Evolutionary conservation across 2,888 invertebrate species (phyloP), one percentile per base, ranked within the genome.

Genomic region (Itoplectis maculator): DNA sequence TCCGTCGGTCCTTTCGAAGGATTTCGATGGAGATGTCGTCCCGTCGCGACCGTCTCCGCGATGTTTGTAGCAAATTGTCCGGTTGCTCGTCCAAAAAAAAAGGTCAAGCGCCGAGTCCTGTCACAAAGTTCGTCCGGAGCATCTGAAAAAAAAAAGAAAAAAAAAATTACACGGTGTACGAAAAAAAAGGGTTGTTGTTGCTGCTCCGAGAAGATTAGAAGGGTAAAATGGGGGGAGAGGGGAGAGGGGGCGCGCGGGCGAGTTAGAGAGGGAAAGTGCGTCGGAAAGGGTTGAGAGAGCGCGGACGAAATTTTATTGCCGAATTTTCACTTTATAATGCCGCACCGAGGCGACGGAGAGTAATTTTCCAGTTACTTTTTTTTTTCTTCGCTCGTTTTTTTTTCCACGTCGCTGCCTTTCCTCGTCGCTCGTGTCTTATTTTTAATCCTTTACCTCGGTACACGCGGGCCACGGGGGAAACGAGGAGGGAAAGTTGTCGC

Each of bases 271-370:
- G 15, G 65, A 79, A 79, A 78, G 63, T 29, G 79, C 72, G 40
- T 29, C 18, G 54, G 69, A 84, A 86, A 86, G 86, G 84, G 85
- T 85, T 85, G 85, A 81, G 85, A 81, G 29, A 2, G 23, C 56
- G 49, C 42, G 40, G 79, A 40, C 61, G 42, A n/a, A n/a, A 61
- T 78, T 88, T 88, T 87, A 88, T 84, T 85, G 84, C 81, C 81
- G 68, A 88, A 88, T 88, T 88, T n/a, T 88, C 84, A 86, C 85
- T 89, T 88, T 86, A 83, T 82, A 85, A 87, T 85, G 65, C 70
- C 42, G n/a, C 70, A 54, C 70, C 37, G 51, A 56, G 66, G 23
- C 35, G 9, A 45, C 54, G 69, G 23, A 76, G 47, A 76, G 45
- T 47, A 66, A 47, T 79, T 37, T 70, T 59, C 68, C 75, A 51